Percentiles rank a stretch among this genome's conserved stretches.
Evolutionary conservation across 2,888 invertebrate species (phyloP).

Genomic region (Drosophila hamatofila): DNA sequence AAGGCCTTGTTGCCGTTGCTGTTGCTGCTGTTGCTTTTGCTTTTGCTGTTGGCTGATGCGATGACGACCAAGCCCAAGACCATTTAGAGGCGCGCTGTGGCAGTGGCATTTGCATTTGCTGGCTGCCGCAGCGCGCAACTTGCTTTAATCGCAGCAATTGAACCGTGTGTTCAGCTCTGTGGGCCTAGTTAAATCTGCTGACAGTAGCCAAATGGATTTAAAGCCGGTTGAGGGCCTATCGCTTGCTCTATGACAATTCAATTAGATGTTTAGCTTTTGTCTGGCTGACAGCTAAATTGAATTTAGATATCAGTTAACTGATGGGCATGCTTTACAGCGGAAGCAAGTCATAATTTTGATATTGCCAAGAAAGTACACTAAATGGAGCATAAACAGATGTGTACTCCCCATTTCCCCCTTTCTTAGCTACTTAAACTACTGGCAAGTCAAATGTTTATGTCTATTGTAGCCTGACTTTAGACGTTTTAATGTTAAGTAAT

Average conservation of each 20-base stretch:
- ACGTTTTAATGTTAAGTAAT: not conserved
- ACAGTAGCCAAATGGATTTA: slow-evolving; percentile 59
- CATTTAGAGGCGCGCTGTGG: slow-evolving; percentile 55
- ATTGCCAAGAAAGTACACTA: not conserved
- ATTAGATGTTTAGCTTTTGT: slow-evolving; percentile 47
- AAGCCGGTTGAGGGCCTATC: slow-evolving; percentile 33
- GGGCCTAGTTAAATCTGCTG: slow-evolving; percentile 59
- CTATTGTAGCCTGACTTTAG: not conserved
- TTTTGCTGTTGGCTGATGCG: slow-evolving; percentile 22
- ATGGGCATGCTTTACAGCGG: not conserved
- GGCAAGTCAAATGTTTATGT: not conserved
- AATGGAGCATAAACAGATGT: not conserved
- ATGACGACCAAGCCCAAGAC: slow-evolving; percentile 52
- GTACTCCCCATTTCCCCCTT: not conserved
- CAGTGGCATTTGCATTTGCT: slow-evolving; percentile 57
- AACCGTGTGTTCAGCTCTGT: slow-evolving; percentile 41
- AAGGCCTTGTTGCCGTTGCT: slow-evolving; percentile 44
- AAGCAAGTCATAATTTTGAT: slow-evolving; percentile 11
- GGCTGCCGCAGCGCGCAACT: slow-evolving; percentile 41
- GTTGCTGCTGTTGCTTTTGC: slow-evolving; percentile 1
- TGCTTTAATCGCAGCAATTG: slow-evolving; percentile 70
- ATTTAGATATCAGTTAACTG: slow-evolving; percentile 9
- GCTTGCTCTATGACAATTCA: slow-evolving; percentile 63
- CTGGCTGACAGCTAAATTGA: slow-evolving; percentile 14
- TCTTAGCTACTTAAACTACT: not conserved